Evolutionary conservation across 2,113 vertebrate genomes (phyloP), one percentile per base, ranked within the genome.

Genomic region (Fulmarus glacialis): DNA sequence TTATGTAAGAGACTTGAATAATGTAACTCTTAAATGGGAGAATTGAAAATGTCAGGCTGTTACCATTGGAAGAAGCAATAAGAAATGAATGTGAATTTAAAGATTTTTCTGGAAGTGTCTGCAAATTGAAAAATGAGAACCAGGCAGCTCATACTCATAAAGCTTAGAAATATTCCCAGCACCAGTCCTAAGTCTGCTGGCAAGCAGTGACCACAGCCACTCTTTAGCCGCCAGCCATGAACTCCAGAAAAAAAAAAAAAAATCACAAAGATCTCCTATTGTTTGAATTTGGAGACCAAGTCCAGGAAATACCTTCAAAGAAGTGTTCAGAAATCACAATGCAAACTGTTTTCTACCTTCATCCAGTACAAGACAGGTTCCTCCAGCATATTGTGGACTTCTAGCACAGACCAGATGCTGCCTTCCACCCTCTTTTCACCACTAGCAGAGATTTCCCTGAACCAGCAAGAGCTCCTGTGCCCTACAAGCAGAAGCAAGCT

Each of bases 1-100:
- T 86, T 88, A 68, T 43, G 10, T 48, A 58, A 90, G 48, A 80
- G 63, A 34, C 23, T 72, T 75, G 29, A 95, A 70, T 72, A 92
- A 86, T 36, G 22, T 30, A 86, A 36, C 21, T 53, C 21, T 67
- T 56, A 72, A 74, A 78, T 47, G 12, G 29, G n/a, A 94, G 38
- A 78, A 71, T 12, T 91, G 42, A 75, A 93, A 84, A 81, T 79
- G 52, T 55, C 63, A 81, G 43, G 26, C 32, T 59, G 26, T 67
- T 87, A 42, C 42, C 22, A 32, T 34, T 79, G 59, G 63, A 81
- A 87, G 42, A 77, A 82, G 14, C 81, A 91, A 82, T 43, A 84
- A 56, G 40, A 34, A 63, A 64, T 23, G 13, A 87, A 73, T 16
- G 15, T 40, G 48, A 94, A 87, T 82, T 38, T 71, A 59, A 93